phyloP scores from a whole-genome alignment of 1,140 invertebrate genomes.

The Probaryconus sp. region DNA sequence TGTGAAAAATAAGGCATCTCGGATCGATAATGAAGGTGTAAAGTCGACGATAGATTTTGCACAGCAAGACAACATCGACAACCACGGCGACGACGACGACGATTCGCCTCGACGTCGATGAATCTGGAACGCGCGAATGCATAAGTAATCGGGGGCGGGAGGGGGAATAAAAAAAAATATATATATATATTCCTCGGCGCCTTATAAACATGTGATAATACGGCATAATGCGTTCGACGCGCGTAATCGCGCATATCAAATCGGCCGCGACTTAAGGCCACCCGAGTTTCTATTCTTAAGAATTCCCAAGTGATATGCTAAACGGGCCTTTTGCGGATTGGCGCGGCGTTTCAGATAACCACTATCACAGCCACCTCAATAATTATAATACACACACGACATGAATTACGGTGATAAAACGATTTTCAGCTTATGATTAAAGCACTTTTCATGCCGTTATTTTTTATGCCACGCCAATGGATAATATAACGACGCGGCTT shows the following conservation, averaged over 20 bases:
- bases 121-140: constrained; percentile 1
- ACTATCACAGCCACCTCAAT: not conserved
- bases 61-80: too few species aligned
- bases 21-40: not conserved
- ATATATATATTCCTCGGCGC: too few species aligned
- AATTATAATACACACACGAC: not conserved
- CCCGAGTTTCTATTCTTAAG: constrained; percentile 18
- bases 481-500: too few species aligned
- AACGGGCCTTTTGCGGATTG: not conserved
- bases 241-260: constrained; percentile 17
- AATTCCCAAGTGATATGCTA: constrained; percentile 11
- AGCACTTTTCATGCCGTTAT: too few species aligned
- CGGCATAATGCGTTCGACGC: constrained; percentile 6
- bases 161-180: not conserved
- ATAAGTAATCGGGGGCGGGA: constrained; percentile 3
- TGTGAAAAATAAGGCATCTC: not conserved
- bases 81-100: too few species aligned
- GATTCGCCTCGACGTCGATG: not conserved
- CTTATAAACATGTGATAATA: not conserved
- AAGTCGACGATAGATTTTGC: not conserved
- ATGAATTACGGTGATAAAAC: too few species aligned
- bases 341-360: constrained; percentile 6
- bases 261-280: constrained; percentile 7
- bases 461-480: too few species aligned
- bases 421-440: too few species aligned